phyloP scores from a whole-genome alignment of 2,113 vertebrate species.

The Prionailurus bengalensis region DNA sequence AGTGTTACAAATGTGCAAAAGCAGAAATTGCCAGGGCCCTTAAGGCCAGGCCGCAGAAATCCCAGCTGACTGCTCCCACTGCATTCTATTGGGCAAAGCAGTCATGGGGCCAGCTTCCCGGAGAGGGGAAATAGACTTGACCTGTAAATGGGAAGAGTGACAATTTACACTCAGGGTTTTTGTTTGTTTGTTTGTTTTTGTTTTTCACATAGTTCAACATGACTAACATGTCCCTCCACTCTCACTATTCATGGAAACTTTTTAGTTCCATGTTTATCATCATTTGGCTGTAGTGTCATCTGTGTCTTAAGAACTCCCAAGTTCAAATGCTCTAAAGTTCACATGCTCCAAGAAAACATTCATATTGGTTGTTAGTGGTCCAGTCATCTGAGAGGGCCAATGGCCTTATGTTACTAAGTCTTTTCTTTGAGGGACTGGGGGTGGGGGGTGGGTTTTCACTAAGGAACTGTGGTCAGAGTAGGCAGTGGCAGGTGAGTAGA shows the following conservation, averaged over 20 bases:
- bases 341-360: neutral
- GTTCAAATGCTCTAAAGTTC: conserved; percentile 14
- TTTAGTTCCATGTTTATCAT: neutral
- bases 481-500: neutral
- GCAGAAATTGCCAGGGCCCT: neutral
- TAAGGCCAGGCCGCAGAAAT: neutral
- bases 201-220: neutral
- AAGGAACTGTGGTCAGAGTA: neutral
- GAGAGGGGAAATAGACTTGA: neutral
- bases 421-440: neutral
- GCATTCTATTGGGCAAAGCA: neutral
- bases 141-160: neutral
- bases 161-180: neutral
- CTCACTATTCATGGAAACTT: neutral
- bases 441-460: neutral
- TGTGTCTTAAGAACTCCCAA: neutral
- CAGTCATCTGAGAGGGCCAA: neutral
- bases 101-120: neutral
- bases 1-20: neutral
- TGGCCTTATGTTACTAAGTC: neutral
- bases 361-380: neutral
- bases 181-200: neutral
- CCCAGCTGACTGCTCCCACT: neutral
- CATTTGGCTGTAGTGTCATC: neutral
- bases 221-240: neutral